Evolutionary conservation across 2,113 vertebrate species (phyloP).

Genomic region (Alethe diademata): DNA sequence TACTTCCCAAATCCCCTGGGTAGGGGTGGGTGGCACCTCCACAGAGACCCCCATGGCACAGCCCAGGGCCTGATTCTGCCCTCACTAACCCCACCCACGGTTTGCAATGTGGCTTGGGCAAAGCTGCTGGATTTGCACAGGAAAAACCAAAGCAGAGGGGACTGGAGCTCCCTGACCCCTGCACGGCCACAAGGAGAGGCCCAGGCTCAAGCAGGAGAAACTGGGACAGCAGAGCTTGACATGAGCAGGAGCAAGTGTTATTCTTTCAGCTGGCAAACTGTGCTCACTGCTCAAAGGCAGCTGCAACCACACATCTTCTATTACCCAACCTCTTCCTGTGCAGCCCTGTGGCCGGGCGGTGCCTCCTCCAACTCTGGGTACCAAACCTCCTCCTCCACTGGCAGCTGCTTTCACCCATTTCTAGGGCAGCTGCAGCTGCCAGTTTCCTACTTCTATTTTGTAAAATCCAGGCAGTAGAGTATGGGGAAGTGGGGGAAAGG

Average conservation of each 20-base stretch:
- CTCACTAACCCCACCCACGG: neutral
- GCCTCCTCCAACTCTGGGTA: neutral
- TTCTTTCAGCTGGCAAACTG: neutral
- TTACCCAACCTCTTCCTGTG: neutral
- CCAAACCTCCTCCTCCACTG: neutral
- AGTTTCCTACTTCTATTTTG: accelerated
- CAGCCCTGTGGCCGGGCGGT: neutral
- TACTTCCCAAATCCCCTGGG: neutral
- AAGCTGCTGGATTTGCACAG: neutral
- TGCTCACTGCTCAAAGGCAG: neutral
- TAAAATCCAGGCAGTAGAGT: neutral
- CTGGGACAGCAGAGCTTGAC: neutral
- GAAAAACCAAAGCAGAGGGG: neutral
- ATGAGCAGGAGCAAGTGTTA: neutral
- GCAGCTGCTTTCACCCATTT: neutral
- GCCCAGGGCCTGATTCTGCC: neutral
- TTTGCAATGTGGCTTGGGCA: neutral
- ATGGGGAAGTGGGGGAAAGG: neutral
- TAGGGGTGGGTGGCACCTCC: neutral
- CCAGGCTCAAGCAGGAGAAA: neutral
- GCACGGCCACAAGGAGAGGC: neutral
- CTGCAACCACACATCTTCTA: neutral
- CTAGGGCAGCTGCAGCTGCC: neutral
- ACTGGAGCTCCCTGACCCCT: accelerated
- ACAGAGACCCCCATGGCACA: neutral